Evolutionary conservation across 2,797 vertebrate genomes (phyloP).

Genomic region (Merluccius polli): DNA sequence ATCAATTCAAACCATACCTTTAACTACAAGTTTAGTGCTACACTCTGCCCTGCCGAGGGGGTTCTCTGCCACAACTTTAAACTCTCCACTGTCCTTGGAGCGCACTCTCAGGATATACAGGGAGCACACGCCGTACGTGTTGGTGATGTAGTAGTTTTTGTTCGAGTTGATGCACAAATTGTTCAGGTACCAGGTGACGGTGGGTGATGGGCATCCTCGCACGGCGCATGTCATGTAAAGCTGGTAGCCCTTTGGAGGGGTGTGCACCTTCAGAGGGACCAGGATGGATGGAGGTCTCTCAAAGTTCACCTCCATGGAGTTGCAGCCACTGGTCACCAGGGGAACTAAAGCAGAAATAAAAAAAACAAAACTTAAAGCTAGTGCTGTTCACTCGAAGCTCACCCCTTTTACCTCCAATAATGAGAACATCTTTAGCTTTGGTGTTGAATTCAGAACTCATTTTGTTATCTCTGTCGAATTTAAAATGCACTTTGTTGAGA

Average conservation of each 20-base stretch:
- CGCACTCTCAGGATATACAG: slow-evolving; percentile 75
- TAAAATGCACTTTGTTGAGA: too few relatives aligned
- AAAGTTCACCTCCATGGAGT: slow-evolving; percentile 43
- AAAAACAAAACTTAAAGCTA: neutral
- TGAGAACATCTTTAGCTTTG: neutral
- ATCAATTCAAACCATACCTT: slow-evolving; percentile 63
- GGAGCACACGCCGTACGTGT: slow-evolving; percentile 82
- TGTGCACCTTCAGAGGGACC: slow-evolving; percentile 79
- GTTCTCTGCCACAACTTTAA: slow-evolving; percentile 80
- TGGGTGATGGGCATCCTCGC: slow-evolving; percentile 73
- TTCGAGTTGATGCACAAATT: slow-evolving; percentile 73
- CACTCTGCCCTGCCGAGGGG: slow-evolving; percentile 72
- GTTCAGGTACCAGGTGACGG: slow-evolving; percentile 82
- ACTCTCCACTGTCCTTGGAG: slow-evolving; percentile 73
- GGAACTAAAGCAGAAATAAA: slow-evolving; percentile 35
- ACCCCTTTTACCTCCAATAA: neutral
- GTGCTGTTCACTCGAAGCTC: neutral
- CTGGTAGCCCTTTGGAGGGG: slow-evolving; percentile 77
- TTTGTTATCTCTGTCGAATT: neutral
- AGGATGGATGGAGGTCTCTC: slow-evolving; percentile 79
- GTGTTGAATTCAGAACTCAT: neutral
- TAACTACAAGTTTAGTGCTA: slow-evolving; percentile 74
- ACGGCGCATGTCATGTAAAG: slow-evolving; percentile 88
- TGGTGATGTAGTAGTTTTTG: slow-evolving; percentile 74
- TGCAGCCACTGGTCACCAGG: slow-evolving; percentile 25